phyloP scores from a whole-genome alignment of 2,888 invertebrate genomes.

The Dione vanillae region DNA sequence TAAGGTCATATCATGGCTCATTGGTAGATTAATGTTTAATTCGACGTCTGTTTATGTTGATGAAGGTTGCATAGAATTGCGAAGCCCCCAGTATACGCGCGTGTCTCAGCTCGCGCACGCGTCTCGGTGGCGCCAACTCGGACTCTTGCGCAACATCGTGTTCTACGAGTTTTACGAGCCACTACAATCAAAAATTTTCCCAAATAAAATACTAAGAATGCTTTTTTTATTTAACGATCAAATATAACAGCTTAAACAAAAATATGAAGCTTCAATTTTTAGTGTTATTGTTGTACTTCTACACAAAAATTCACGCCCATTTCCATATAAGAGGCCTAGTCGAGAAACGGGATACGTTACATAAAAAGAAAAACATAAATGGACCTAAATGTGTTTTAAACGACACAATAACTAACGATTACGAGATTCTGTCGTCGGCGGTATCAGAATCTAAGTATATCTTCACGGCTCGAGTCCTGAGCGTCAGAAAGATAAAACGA shows the following conservation, averaged over 20 bases:
- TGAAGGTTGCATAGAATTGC: slow-evolving; percentile 83
- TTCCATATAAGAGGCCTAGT: slow-evolving; percentile 69
- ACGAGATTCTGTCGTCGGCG: slow-evolving; percentile 81
- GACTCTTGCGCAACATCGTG: slow-evolving; percentile 74
- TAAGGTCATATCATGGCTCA: slow-evolving; percentile 43
- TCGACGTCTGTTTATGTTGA: slow-evolving; percentile 79
- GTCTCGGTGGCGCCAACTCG: slow-evolving; percentile 80
- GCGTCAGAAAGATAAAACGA: slow-evolving; percentile 79
- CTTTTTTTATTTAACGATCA: slow-evolving; percentile 57
- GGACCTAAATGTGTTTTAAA: slow-evolving; percentile 80
- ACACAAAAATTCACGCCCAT: slow-evolving; percentile 68
- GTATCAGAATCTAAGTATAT: slow-evolving; percentile 83
- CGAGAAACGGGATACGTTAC: slow-evolving; percentile 72
- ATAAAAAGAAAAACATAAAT: slow-evolving; percentile 77
- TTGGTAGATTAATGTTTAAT: slow-evolving; percentile 60
- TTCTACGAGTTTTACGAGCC: slow-evolving; percentile 64
- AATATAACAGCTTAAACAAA: slow-evolving; percentile 51
- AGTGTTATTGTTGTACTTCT: slow-evolving; percentile 70
- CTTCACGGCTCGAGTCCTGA: slow-evolving; percentile 79
- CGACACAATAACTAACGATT: slow-evolving; percentile 83
- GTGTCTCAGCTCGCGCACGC: slow-evolving; percentile 81
- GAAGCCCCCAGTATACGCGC: slow-evolving; percentile 80
- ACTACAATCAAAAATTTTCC: slow-evolving; percentile 63
- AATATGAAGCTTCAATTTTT: slow-evolving; percentile 76
- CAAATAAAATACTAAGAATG: slow-evolving; percentile 65